Conservation (phyloP, 1,140 invertebrate genomes). For the Propsilocerus akamusi region DNA sequence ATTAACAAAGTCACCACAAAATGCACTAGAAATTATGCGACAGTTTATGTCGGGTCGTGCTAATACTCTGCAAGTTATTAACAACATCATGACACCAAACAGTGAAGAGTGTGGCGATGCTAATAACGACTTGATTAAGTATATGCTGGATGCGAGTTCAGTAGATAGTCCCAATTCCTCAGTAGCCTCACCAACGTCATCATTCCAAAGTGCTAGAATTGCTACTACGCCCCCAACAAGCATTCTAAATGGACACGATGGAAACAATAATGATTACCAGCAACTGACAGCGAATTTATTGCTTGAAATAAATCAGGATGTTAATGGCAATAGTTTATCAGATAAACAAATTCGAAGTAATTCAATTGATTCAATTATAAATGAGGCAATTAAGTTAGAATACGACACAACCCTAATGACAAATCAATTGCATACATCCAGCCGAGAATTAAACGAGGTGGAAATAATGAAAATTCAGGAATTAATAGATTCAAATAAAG, state of each 20-base stretch:
- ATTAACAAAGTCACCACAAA: slow-evolving; percentile 21
- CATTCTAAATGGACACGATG: slow-evolving; percentile 13
- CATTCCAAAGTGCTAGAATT: slow-evolving; percentile 14
- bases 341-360: slow-evolving; percentile 16
- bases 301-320: too few relatives aligned
- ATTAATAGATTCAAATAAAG: slow-evolving; percentile 65
- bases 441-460: slow-evolving; percentile 57
- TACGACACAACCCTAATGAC: slow-evolving; percentile 35
- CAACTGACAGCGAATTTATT: slow-evolving; percentile 10
- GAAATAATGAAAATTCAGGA: slow-evolving; percentile 68
- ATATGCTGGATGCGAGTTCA: background rate
- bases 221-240: slow-evolving; percentile 11
- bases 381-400: slow-evolving; percentile 65
- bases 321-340: slow-evolving; percentile 14
- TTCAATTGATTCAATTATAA: slow-evolving; percentile 62
- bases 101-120: background rate
- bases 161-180: slow-evolving; percentile 1
- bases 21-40: slow-evolving; percentile 23
- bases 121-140: background rate
- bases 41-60: slow-evolving; percentile 24
- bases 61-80: slow-evolving; percentile 19
- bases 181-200: slow-evolving; percentile 10
- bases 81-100: slow-evolving; percentile 13
- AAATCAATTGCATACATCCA: slow-evolving; percentile 25
- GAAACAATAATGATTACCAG: slow-evolving; percentile 4